A percentile compares a stretch with the other conserved stretches of the same genome.
phyloP scores from a whole-genome alignment of 2,888 invertebrate genomes.

The Hybos culiciformis region DNA sequence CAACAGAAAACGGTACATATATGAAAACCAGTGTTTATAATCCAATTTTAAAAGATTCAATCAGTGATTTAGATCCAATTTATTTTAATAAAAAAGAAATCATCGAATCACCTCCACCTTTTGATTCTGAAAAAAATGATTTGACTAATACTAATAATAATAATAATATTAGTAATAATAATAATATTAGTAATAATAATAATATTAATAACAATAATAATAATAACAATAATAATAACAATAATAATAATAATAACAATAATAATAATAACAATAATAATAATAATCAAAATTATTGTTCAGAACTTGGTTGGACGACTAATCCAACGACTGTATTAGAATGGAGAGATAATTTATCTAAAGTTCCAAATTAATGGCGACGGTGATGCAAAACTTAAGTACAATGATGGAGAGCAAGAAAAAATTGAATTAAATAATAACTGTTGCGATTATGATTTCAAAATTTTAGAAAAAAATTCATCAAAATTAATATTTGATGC shows the following conservation, averaged over 20 bases:
- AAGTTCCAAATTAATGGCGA: no score
- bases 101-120: slow-evolving; percentile 2
- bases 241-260: neutral
- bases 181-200: no score
- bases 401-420: no score
- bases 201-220: neutral
- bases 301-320: no score
- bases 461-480: slow-evolving; percentile 20
- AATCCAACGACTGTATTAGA: no score
- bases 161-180: no score
- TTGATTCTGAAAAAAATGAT: slow-evolving; percentile 1
- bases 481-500: slow-evolving; percentile 20
- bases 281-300: no score
- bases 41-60: slow-evolving; percentile 25
- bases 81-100: slow-evolving; percentile 6
- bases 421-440: no score
- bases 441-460: slow-evolving; percentile 17
- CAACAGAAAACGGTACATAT: slow-evolving; percentile 29
- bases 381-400: slow-evolving; percentile 16
- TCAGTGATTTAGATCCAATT: neutral
- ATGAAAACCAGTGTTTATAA: slow-evolving; percentile 34
- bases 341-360: no score
- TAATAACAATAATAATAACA: slow-evolving; percentile 2
- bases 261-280: neutral
- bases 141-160: slow-evolving; percentile 2